These are phyloP conservation scores for Cryptoblepharus egeriae DNA, from an alignment of 2,797 vertebrate genomes.

Conservation along the genomic window DNA sequence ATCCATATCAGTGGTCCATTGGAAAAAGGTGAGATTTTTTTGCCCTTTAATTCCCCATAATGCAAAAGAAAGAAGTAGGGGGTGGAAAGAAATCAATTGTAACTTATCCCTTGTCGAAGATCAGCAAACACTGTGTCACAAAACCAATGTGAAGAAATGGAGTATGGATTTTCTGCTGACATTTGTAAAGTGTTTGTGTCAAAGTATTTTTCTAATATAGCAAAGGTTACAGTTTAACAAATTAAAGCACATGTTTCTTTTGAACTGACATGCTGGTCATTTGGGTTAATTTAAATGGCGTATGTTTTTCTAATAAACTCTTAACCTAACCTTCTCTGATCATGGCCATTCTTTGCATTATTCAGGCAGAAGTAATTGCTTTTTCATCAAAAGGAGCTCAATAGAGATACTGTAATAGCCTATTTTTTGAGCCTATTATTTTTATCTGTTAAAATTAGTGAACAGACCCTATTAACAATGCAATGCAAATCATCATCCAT, in stretches of 20 bases:
- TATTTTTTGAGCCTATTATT: constrained; percentile 34
- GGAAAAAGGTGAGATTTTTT: constrained; percentile 59
- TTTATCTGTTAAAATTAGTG: constrained; percentile 51
- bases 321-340: constrained; percentile 56
- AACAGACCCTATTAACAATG: constrained; percentile 43
- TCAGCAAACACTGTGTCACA: constrained; percentile 80
- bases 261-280: constrained; percentile 70
- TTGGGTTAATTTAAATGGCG: constrained; percentile 74
- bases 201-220: constrained; percentile 81
- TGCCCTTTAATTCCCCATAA: constrained; percentile 75
- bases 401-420: constrained; percentile 51
- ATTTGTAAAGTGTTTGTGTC: constrained; percentile 84
- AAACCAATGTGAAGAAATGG: constrained; percentile 82
- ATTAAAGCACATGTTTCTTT: constrained; percentile 80
- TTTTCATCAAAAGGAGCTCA: constrained; percentile 56
- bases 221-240: constrained; percentile 81
- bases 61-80: constrained; percentile 70
- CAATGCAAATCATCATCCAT: not conserved
- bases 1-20: constrained; percentile 57
- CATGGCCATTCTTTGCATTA: constrained; percentile 53
- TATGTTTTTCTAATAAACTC: constrained; percentile 68
- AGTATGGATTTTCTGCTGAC: constrained; percentile 85
- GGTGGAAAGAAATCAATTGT: constrained; percentile 79
- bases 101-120: constrained; percentile 80
- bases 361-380: constrained; percentile 56